Evolutionary conservation across 2,888 invertebrate species (phyloP).

Genomic region (Alloscopus bannaensis): DNA sequence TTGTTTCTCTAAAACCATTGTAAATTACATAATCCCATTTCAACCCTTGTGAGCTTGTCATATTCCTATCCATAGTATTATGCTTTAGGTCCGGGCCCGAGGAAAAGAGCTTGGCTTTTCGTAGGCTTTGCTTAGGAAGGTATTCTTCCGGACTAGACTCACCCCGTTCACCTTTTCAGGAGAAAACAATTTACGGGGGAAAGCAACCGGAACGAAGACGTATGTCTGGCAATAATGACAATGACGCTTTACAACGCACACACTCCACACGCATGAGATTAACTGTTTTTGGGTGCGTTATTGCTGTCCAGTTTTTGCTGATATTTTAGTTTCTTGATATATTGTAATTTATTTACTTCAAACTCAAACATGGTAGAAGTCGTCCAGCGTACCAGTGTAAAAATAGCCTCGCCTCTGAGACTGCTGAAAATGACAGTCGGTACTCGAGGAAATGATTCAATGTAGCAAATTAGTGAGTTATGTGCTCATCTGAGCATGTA

Average conservation of each 20-base stretch:
- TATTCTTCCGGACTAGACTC: conserved; percentile 13
- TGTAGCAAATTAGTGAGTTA: not conserved
- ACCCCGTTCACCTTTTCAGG: conserved; percentile 18
- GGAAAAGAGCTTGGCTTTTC: not conserved
- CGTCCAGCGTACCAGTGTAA: not conserved
- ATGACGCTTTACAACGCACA: not conserved
- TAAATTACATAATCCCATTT: conserved; percentile 13
- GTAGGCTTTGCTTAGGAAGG: not conserved
- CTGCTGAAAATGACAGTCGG: not conserved
- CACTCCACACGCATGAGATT: too few species aligned
- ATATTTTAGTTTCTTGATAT: too few species aligned
- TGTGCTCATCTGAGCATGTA: not conserved
- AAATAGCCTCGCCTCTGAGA: not conserved
- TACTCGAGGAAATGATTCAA: not conserved
- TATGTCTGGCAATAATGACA: not conserved
- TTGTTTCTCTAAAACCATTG: not conserved
- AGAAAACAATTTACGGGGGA: conserved; percentile 4
- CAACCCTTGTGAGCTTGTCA: conserved; percentile 1
- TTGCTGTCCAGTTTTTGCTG: too few species aligned
- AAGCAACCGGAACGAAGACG: not conserved
- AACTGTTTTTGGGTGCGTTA: too few species aligned
- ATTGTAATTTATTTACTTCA: too few species aligned
- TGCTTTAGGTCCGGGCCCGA: not conserved
- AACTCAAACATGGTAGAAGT: not conserved
- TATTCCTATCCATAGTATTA: not conserved